Conservation (phyloP, 2,797 vertebrate genomes). For the Denticeps clupeoides region DNA sequence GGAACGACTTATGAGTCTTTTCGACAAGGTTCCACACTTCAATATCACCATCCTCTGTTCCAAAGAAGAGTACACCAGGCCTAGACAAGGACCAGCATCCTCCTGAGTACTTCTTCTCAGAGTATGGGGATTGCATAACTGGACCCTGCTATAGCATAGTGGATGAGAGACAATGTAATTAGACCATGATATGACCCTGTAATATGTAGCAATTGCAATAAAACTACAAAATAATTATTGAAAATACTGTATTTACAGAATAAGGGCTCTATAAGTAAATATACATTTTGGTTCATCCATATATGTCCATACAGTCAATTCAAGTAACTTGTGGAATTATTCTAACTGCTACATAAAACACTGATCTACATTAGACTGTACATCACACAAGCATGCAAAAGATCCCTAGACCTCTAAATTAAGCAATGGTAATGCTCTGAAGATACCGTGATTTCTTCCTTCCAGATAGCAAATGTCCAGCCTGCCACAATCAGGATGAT, state of each 20-base stretch:
- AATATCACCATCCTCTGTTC: constrained; percentile 72
- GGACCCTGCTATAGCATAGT: constrained; percentile 55
- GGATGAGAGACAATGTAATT: background rate
- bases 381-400: too few species aligned
- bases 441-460: constrained; percentile 76
- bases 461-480: constrained; percentile 82
- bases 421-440: background rate
- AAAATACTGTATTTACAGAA: too few species aligned
- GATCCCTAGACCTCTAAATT: too few species aligned
- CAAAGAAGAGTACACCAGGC: constrained; percentile 78
- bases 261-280: too few species aligned
- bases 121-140: constrained; percentile 59
- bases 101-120: constrained; percentile 49
- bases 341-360: too few species aligned
- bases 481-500: constrained; percentile 72
- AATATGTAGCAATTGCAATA: too few species aligned
- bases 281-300: too few species aligned
- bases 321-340: too few species aligned
- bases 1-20: constrained; percentile 62
- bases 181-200: background rate
- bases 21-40: constrained; percentile 86
- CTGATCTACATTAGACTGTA: too few species aligned
- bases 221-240: too few species aligned
- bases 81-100: constrained; percentile 83
- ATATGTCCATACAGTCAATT: too few species aligned